A percentile compares a stretch with the other conserved stretches of the same genome.
These are phyloP conservation scores for Halcyon malimbica DNA, from an alignment of 2,113 vertebrate genomes.

Conservation along the genomic window DNA sequence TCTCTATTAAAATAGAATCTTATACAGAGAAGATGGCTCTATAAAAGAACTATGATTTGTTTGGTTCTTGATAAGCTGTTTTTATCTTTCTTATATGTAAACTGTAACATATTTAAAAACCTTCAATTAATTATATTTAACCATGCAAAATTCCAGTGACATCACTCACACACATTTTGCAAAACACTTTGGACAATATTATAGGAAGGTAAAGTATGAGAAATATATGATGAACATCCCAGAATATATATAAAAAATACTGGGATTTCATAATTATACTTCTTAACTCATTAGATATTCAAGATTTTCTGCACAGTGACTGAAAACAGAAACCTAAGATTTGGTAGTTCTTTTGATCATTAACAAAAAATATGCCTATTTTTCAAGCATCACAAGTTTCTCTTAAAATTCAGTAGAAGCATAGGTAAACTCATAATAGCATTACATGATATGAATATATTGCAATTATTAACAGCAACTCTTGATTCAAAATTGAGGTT, in stretches of 20 bases:
- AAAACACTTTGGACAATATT: neutral
- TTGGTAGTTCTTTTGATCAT: neutral
- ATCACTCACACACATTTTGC: neutral
- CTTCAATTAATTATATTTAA: neutral
- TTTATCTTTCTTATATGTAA: neutral
- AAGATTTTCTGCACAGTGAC: neutral
- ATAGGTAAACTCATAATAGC: constrained; percentile 1
- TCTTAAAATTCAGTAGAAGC: constrained; percentile 14
- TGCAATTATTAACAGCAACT: neutral
- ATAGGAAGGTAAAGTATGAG: neutral
- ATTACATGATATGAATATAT: constrained; percentile 21
- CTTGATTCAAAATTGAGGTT: neutral
- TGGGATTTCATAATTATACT: neutral
- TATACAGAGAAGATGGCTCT: neutral
- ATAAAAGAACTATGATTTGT: neutral
- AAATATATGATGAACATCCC: neutral
- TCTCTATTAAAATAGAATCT: neutral
- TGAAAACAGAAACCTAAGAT: neutral
- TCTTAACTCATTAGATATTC: neutral
- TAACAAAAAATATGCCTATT: neutral
- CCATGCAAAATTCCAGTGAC: neutral
- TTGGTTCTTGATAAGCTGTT: neutral
- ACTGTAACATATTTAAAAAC: neutral
- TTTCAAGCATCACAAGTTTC: neutral
- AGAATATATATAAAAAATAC: neutral